phyloP scores from a whole-genome alignment of 2,797 vertebrate species.

The Kryptopterus vitreolus region DNA sequence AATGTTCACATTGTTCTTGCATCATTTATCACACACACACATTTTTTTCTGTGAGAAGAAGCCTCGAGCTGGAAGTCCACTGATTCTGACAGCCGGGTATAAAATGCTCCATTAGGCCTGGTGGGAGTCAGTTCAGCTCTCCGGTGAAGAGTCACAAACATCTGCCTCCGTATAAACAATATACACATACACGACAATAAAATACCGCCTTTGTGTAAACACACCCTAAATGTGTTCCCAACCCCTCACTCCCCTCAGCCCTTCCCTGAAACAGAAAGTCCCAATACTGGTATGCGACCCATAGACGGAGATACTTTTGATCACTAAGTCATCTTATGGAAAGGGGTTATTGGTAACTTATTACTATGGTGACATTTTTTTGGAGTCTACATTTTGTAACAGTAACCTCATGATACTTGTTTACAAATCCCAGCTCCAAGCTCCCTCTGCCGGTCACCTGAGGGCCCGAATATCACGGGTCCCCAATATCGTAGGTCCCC shows the following conservation, averaged over 20 bases:
- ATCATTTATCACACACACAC: slow-evolving; percentile 1
- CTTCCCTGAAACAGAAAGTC: neutral
- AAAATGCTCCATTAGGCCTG: slow-evolving; percentile 52
- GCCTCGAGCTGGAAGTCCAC: slow-evolving; percentile 44
- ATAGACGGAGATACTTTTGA: neutral
- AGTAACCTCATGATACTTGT: neutral
- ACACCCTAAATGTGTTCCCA: neutral
- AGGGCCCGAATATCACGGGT: too few species aligned
- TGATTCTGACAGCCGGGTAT: slow-evolving; percentile 58
- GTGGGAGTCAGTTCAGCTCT: slow-evolving; percentile 49
- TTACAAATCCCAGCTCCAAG: neutral
- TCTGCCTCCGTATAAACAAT: neutral
- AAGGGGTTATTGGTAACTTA: too few species aligned
- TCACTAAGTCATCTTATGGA: neutral
- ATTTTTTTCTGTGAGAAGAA: neutral
- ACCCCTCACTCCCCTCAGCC: too few species aligned
- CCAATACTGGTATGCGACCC: neutral
- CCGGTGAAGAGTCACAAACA: neutral
- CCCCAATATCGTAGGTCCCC: too few species aligned
- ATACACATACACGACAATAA: neutral
- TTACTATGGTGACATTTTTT: too few species aligned
- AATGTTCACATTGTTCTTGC: slow-evolving; percentile 29
- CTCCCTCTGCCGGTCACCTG: too few species aligned
- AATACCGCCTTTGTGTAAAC: neutral
- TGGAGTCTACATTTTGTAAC: too few species aligned